Base-by-base conservation (phyloP, 2,888 invertebrate species). In the Tenodera sinensis region DNA sequence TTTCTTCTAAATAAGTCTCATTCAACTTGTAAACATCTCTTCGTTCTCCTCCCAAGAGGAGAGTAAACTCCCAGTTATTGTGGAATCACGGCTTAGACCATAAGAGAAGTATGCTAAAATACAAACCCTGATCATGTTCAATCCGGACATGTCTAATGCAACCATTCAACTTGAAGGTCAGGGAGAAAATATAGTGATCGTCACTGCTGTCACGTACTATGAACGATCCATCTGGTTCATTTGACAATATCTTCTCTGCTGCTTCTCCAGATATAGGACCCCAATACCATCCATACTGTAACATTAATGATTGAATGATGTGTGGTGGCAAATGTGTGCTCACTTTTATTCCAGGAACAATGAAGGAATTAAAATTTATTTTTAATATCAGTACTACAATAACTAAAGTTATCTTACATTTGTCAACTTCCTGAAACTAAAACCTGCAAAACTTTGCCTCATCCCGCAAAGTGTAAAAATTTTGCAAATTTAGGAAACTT, bases 271-370 rank as follows among this genome's bases (percentile, higher is more conserved):
- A 97, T 92, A 98, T 95, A 81, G 98, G 98, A 90, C 98, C 98
- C 98, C 98, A 98, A 93, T 98, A 98, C 98, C 98, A 98, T 84
- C 98, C 98, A 93, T 97, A 98, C 98, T 98, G 93, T 91, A 93
- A 94, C 92, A 89, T 91, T 91, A 71, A 71, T 71, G 20, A 71
- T 20, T 71, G 42, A 71, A 71, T 20, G 20, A 54, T 54, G 15
- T 8, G 8, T 14, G 54, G 15, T 20, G 15, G 20, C 15, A n/a
- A n/a, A n/a, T n/a, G n/a, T n/a, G n/a, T n/a, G n/a, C n/a, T n/a
- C n/a, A n/a, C n/a, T n/a, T n/a, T n/a, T n/a, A n/a, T n/a, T n/a
- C 15, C 15, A 7, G 8, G 34, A 34, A 34, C 8, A 8, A 34
- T 34, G 34, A 34, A 34, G 34, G 8, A 34, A 34, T 34, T 4